phyloP scores from a whole-genome alignment of 1,140 invertebrate genomes.

The Tachypleus tridentatus region DNA sequence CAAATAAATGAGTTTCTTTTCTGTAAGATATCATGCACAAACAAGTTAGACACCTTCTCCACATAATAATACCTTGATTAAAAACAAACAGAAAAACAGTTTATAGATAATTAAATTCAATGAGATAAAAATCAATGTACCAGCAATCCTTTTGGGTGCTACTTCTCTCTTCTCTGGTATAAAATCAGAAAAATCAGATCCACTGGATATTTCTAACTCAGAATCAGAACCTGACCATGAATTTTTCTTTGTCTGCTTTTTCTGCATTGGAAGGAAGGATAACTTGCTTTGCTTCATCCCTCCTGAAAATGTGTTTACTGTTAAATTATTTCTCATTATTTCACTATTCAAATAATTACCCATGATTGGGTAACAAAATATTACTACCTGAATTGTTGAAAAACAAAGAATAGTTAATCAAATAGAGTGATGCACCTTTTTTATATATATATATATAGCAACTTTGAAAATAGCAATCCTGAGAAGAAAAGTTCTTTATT shows the following conservation, averaged over 20 bases:
- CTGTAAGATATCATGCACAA: no score
- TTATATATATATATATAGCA: no score
- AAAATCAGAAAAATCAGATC: constrained; percentile 26
- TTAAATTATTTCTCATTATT: constrained; percentile 11
- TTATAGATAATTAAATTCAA: no score
- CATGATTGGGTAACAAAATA: constrained; percentile 19
- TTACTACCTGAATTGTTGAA: constrained; percentile 7
- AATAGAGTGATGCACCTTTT: no score
- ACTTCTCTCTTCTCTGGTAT: constrained; percentile 17
- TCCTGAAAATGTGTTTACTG: constrained; percentile 23
- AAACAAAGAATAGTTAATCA: no score
- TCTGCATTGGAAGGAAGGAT: constrained; percentile 27
- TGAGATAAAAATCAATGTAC: no score
- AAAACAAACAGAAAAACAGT: no score
- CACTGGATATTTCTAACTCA: constrained; percentile 26
- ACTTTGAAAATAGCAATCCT: no score
- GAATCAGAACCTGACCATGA: constrained; percentile 29
- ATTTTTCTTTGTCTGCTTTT: constrained; percentile 28
- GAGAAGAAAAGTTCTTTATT: no score
- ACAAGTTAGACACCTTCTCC: no score
- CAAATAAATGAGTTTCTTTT: no score
- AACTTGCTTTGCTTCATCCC: constrained; percentile 30
- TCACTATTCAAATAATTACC: constrained; percentile 9
- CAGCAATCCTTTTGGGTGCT: constrained; percentile 15
- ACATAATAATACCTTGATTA: no score